Conservation (phyloP, 2,888 invertebrate genomes). For the Eilema depressum region DNA sequence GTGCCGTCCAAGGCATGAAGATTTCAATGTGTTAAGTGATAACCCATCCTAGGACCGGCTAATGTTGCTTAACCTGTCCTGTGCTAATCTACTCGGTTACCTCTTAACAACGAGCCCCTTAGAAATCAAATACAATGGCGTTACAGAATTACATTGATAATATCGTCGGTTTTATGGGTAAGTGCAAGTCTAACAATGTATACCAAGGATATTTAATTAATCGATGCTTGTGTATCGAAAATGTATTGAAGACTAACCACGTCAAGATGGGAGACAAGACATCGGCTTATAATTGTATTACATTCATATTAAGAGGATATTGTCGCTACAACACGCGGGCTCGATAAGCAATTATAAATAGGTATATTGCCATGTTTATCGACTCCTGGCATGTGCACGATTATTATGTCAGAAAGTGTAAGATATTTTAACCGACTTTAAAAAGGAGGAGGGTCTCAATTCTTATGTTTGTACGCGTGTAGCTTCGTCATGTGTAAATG, state of each 20-base stretch:
- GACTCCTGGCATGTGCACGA: not conserved
- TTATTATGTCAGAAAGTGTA: not conserved
- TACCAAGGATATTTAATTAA: not conserved
- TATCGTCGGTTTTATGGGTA: not conserved
- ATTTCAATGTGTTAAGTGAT: too few relatives aligned
- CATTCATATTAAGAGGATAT: not conserved
- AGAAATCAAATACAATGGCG: too few relatives aligned
- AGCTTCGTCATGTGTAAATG: too few relatives aligned
- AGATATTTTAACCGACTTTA: too few relatives aligned
- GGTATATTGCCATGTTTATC: not conserved
- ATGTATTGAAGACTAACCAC: not conserved
- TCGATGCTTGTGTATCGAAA: not conserved
- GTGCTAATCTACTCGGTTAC: too few relatives aligned
- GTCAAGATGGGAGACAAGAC: not conserved
- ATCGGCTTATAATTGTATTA: not conserved
- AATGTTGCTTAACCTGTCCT: too few relatives aligned
- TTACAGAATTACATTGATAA: too few relatives aligned
- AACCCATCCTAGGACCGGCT: too few relatives aligned
- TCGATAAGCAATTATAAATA: not conserved
- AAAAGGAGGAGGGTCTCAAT: too few relatives aligned
- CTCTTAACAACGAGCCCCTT: not conserved
- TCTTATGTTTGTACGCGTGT: too few relatives aligned
- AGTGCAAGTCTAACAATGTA: not conserved
- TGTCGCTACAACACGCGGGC: not conserved
- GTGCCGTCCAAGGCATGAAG: too few relatives aligned